Evolutionary conservation across 2,888 invertebrate genomes (phyloP), one percentile per base, ranked within the genome.

Genomic region (Rhabditoides inermis): DNA sequence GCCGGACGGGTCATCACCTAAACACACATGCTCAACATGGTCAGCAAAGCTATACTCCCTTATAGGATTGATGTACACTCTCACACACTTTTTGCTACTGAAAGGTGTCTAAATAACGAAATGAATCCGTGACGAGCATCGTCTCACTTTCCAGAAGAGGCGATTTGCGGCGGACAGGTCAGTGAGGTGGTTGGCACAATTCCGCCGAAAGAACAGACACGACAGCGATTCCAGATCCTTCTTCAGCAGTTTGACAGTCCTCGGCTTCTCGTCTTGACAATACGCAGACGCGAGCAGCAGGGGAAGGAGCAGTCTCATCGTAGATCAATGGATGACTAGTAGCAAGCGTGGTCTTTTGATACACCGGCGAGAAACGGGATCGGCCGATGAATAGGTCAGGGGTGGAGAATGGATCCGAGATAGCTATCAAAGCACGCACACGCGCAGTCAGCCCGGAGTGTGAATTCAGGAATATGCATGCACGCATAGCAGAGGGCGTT

Each of bases 161-260:
- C 51, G 32, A 39, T 51, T 50, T 5, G 59, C 56, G 27, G 53
- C 51, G 2, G 49, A 30, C n/a, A 59, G 39, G 45, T 59, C 59
- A 26, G 49, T 44, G 22, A 53, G 39, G 42, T 59, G 56, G 36
- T 55, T 44, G 26, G 46, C 28, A 35, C 59, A 59, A 26, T 49
- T 45, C 23, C 56, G 25, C 20, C 59, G 49, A 42, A 59, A 56
- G 46, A 59, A 51, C 15, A 59, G 54, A 45, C 59, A 59, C 25
- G 41, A 46, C 20, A 59, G 44, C 10, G 45, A 30, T 22, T 49
- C 49, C 10, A 59, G 7, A 39, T 59, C 58, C 23, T 39, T 28
- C 27, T 7, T 25, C 12, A 45, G 40, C 20, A 42, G 37, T 15
- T 50, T 26, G 3, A 42, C 27, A 15, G 44, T 44, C 7, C 20